Evolutionary conservation across 2,113 vertebrate species (phyloP).

Genomic region (Sinocyclocheilus anophthalmus): DNA sequence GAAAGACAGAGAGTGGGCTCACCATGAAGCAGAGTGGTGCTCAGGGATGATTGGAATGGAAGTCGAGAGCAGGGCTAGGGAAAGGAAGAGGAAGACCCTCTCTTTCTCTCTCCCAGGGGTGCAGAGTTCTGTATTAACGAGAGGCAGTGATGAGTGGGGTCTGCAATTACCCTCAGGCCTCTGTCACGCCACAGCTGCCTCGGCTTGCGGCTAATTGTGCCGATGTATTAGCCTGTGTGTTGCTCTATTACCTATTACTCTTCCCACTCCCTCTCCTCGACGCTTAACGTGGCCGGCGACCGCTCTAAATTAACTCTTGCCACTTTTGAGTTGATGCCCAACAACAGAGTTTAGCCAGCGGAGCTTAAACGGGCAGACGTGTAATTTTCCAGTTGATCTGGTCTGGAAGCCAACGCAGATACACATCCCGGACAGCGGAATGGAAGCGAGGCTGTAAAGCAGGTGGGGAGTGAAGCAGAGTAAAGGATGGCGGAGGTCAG

Average conservation of each 20-base stretch:
- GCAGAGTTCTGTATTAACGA: conserved; percentile 47
- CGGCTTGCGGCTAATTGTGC: conserved; percentile 38
- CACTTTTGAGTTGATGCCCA: conserved; percentile 40
- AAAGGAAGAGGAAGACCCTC: conserved; percentile 10
- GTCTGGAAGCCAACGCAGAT: background rate
- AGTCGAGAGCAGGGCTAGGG: background rate
- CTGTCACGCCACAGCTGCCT: conserved; percentile 41
- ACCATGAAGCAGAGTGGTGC: conserved; percentile 25
- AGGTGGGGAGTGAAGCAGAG: conserved; percentile 10
- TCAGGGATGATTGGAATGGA: conserved; percentile 39
- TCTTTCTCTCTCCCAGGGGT: conserved; percentile 1
- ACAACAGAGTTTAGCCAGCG: conserved; percentile 47
- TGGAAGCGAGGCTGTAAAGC: background rate
- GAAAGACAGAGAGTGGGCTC: conserved; percentile 11
- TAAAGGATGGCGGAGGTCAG: background rate
- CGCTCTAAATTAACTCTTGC: conserved; percentile 43
- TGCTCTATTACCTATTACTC: conserved; percentile 23
- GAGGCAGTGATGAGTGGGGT: conserved; percentile 53
- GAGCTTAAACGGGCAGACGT: conserved; percentile 66
- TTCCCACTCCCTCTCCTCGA: conserved; percentile 17
- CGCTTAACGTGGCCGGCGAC: background rate
- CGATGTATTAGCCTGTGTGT: conserved; percentile 35
- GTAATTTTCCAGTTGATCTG: conserved; percentile 72
- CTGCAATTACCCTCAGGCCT: conserved; percentile 53
- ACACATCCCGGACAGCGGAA: background rate